Base-by-base conservation (phyloP, 2,113 vertebrate genomes). In the Crocuta crocuta region DNA sequence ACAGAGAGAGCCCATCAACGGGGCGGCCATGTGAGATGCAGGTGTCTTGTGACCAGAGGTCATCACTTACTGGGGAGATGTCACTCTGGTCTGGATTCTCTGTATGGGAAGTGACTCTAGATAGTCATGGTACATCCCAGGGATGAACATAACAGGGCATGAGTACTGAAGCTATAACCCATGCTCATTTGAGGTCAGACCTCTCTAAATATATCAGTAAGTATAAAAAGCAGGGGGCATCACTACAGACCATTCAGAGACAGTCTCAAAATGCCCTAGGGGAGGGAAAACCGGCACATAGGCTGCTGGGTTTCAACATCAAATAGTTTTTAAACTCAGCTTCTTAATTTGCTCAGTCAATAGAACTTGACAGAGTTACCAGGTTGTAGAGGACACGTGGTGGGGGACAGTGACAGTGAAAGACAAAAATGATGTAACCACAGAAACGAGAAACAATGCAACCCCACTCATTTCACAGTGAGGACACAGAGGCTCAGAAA, bases 1-100 rank as follows among this genome's bases (percentile, higher is more conserved):
- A 89, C 94, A 95, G 82, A 97, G 79, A 95, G 11, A 90, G 80
- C 31, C 50, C 48, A 31, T 92, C 83, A 97, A 76, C 1, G 61
- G 61, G 83, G 23, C n/a, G 48, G 43, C 45, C 73, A 45, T 0
- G 6, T 21, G 68, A 79, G 28, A 87, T 4, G 33, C 13, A 23
- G 79, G 31, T 21, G 45, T 7, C 71, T 19, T 15, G n/a, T 21
- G 16, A 31, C 55, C 63, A 91, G 26, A 85, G 55, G 26, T 21
- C 10, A 2, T 70, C 45, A 12, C 73, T 76, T 76, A 11, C 31
- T 55, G 68, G 33, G 53, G 58, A 80, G 31, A 48, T 31, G 79
- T 33, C 23, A 66, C 16, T 79, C n/a, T 48, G 10, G 39, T 8
- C 66, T 45, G 71, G 28, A 19, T 88, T 87, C 83, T 91, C 21